Percentiles rank a stretch among this genome's conserved stretches.
Evolutionary conservation across 2,797 vertebrate genomes (phyloP).

Genomic region (Lepilemur ruficaudatus): DNA sequence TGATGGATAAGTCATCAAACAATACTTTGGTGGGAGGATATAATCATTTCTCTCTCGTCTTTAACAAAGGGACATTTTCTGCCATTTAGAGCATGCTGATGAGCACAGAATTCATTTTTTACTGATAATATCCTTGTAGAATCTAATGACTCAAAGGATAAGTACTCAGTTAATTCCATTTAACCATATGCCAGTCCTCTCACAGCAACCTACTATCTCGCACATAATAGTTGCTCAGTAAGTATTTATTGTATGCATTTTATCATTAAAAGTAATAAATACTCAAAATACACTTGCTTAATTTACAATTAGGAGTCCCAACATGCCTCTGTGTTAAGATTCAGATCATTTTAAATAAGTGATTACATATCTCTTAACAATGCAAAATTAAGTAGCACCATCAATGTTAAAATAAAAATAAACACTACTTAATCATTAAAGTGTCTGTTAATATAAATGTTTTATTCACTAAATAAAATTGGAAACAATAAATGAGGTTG

Average conservation of each 20-base stretch:
- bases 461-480: neutral
- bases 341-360: neutral
- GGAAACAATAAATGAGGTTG: neutral
- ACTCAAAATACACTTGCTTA: neutral
- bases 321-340: neutral
- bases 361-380: neutral
- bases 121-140: neutral
- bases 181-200: neutral
- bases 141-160: neutral
- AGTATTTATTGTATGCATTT: neutral
- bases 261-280: neutral
- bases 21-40: neutral
- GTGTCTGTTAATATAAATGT: neutral
- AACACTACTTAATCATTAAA: neutral
- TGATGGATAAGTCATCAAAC: neutral
- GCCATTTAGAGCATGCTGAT: no score
- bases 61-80: neutral
- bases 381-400: neutral
- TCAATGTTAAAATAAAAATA: neutral
- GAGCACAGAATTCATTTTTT: neutral
- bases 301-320: neutral
- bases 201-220: neutral
- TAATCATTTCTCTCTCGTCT: neutral
- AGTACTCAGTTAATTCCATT: neutral
- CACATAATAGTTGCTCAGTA: neutral